Evolutionary conservation across 2,888 invertebrate species (phyloP).

Genomic region (Dicroscelio sp.): DNA sequence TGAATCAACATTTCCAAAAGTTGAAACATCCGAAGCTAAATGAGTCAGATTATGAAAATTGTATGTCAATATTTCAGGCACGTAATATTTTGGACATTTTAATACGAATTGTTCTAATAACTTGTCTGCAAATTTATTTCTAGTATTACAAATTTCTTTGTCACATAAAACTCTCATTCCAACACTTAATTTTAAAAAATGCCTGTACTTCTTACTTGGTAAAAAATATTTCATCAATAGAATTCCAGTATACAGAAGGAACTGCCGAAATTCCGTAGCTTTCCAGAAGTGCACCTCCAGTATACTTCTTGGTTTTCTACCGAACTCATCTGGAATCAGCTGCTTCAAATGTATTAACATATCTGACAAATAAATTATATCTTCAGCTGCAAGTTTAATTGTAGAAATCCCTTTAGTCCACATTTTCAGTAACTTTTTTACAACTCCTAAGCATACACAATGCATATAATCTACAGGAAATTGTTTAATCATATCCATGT

Average conservation of each 20-base stretch:
- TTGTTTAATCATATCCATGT: constrained; percentile 49
- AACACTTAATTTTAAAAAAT: constrained; percentile 66
- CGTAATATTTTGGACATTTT: constrained; percentile 69
- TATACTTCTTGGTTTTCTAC: constrained; percentile 42
- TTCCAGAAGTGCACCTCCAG: constrained; percentile 78
- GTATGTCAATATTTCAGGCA: constrained; percentile 80
- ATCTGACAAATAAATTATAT: not conserved
- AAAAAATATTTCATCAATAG: constrained; percentile 80
- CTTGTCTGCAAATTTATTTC: not conserved
- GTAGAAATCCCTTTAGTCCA: constrained; percentile 22
- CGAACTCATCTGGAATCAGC: constrained; percentile 33
- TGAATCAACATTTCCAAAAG: constrained; percentile 36
- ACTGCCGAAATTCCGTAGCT: constrained; percentile 84
- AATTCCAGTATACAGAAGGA: constrained; percentile 85
- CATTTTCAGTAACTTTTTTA: constrained; percentile 28
- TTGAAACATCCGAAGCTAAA: constrained; percentile 65
- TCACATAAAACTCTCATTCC: constrained; percentile 28
- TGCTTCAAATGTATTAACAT: constrained; percentile 28
- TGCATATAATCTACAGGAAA: constrained; percentile 55
- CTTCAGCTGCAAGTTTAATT: not conserved
- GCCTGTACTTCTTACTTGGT: constrained; percentile 70
- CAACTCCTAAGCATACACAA: constrained; percentile 38
- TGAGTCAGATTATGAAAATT: constrained; percentile 86
- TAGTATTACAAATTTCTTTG: not conserved
- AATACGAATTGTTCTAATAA: constrained; percentile 64